A percentile compares a stretch with the other conserved stretches of the same genome.
Evolutionary conservation across 2,888 invertebrate genomes (phyloP).

Genomic region (Ernsta delagoae): DNA sequence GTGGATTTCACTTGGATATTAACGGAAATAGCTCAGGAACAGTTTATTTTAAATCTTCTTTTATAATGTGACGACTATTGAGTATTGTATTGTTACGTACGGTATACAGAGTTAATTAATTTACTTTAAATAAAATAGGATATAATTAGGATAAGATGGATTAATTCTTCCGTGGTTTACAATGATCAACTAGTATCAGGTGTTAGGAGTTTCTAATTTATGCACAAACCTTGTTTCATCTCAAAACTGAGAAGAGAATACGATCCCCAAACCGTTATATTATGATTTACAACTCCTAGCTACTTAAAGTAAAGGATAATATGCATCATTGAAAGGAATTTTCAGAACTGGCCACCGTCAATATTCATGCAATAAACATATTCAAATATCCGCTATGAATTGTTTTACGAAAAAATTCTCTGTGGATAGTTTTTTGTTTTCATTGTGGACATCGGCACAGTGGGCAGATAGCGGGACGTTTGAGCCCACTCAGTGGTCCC

Average conservation of each 20-base stretch:
- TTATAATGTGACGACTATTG: too few relatives aligned
- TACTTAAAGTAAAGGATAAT: conserved; percentile 67
- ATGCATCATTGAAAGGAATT: conserved; percentile 53
- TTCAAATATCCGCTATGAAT: conserved; percentile 48
- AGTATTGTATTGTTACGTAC: too few relatives aligned
- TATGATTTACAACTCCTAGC: conserved; percentile 58
- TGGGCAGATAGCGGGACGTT: conserved; percentile 61
- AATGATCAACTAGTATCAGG: neutral
- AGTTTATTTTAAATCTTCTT: too few relatives aligned
- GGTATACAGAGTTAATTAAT: too few relatives aligned
- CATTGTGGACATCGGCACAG: conserved; percentile 3
- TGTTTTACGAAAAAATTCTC: conserved; percentile 69
- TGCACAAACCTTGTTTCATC: conserved; percentile 15
- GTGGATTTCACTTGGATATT: too few relatives aligned
- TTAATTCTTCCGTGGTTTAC: neutral
- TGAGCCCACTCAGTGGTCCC: conserved; percentile 67
- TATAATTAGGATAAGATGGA: too few relatives aligned
- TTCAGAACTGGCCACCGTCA: conserved; percentile 68
- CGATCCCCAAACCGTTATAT: conserved; percentile 41
- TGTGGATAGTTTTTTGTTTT: conserved; percentile 47
- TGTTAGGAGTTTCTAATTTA: conserved; percentile 16
- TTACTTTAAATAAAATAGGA: too few relatives aligned
- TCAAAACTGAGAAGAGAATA: conserved; percentile 7
- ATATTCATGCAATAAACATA: conserved; percentile 71
- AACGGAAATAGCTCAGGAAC: too few relatives aligned